These are phyloP conservation scores for Lycopodina hypogea DNA, from an alignment of 37 sponge, comb jelly and placozoan genomes.

Conservation along the genomic window DNA sequence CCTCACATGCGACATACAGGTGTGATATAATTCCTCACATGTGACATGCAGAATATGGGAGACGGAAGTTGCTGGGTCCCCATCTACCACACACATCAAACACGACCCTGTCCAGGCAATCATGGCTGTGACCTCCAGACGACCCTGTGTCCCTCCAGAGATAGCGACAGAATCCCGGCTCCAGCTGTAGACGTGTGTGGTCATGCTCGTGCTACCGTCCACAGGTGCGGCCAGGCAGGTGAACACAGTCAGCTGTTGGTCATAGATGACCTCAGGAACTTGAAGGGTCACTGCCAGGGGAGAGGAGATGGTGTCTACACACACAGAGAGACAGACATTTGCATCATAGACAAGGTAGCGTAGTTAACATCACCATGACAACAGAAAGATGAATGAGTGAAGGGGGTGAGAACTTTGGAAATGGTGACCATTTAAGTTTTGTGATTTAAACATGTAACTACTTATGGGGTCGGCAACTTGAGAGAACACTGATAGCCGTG, in stretches of 20 bases:
- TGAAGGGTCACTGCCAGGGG: not conserved
- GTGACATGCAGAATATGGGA: not conserved
- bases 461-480: too few species aligned
- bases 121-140: not conserved
- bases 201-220: not conserved
- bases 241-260: not conserved
- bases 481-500: too few species aligned
- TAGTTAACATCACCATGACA: too few species aligned
- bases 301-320: too few species aligned
- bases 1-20: too few species aligned
- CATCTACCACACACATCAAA: conserved; percentile 5
- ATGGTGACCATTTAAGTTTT: too few species aligned
- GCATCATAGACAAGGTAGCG: too few species aligned
- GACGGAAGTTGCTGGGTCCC: not conserved
- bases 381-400: too few species aligned
- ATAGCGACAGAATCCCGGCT: not conserved
- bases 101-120: not conserved
- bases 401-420: too few species aligned
- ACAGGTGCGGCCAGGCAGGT: not conserved
- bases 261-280: conserved; percentile 7
- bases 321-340: too few species aligned
- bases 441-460: too few species aligned
- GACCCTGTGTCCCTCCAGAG: not conserved
- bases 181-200: not conserved
- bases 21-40: too few species aligned